phyloP scores from a whole-genome alignment of 1,140 invertebrate species.

The Lerema accius region DNA sequence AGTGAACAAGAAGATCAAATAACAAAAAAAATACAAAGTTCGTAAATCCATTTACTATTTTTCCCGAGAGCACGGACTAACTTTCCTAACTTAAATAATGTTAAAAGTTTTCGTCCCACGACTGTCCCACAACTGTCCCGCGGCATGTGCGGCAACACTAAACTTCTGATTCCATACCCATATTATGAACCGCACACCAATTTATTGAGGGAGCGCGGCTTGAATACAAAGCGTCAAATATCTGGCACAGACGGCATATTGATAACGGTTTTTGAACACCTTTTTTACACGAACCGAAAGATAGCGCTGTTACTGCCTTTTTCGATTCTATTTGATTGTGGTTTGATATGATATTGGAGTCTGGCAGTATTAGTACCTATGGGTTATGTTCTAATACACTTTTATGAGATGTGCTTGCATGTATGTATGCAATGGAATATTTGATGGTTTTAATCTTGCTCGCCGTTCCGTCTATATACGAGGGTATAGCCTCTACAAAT shows the following conservation, averaged over 20 bases:
- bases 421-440: neutral
- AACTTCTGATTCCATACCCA: constrained; percentile 38
- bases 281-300: constrained; percentile 21
- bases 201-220: constrained; percentile 49
- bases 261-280: constrained; percentile 26
- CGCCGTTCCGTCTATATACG: no score
- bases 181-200: constrained; percentile 46
- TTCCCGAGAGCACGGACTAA: no score
- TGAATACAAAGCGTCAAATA: constrained; percentile 42
- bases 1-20: no score
- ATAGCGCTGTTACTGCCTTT: constrained; percentile 12
- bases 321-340: constrained; percentile 7
- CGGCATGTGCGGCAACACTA: constrained; percentile 6
- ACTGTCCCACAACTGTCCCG: neutral
- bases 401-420: neutral
- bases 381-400: neutral
- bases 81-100: neutral
- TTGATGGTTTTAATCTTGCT: neutral
- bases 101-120: constrained; percentile 4
- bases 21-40: no score
- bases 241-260: constrained; percentile 28
- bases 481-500: no score
- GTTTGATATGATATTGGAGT: neutral
- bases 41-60: no score
- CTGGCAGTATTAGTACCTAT: no score